Evolutionary conservation across 2,888 invertebrate genomes (phyloP).

Genomic region (Ditula angustiorana): DNA sequence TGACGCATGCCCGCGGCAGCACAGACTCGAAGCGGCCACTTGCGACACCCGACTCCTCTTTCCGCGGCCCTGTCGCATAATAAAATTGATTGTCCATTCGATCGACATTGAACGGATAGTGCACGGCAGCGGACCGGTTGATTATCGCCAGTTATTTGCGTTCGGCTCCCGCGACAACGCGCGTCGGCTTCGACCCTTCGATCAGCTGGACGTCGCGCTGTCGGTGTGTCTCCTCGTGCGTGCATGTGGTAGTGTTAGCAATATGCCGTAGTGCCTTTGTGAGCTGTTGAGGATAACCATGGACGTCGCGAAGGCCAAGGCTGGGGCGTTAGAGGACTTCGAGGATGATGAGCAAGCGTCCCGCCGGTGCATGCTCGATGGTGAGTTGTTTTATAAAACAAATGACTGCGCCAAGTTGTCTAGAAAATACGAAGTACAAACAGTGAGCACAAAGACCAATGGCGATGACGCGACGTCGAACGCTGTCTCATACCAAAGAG

Average conservation of each 20-base stretch:
- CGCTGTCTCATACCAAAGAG: conserved; percentile 33
- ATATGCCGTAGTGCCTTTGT: conserved; percentile 55
- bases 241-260: conserved; percentile 56
- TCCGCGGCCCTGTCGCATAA: conserved; percentile 74
- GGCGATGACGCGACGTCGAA: conserved; percentile 19
- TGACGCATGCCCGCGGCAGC: conserved; percentile 49
- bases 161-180: conserved; percentile 70
- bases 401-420: conserved; percentile 11
- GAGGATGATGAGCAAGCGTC: conserved; percentile 72
- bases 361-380: conserved; percentile 81
- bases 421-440: conserved; percentile 20
- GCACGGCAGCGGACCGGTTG: conserved; percentile 68
- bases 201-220: conserved; percentile 33
- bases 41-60: conserved; percentile 75
- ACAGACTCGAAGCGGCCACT: conserved; percentile 52
- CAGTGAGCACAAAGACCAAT: conserved; percentile 34
- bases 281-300: conserved; percentile 52
- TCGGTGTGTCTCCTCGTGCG: conserved; percentile 52
- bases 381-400: conserved; percentile 58
- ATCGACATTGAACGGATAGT: conserved; percentile 80
- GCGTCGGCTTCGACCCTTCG: conserved; percentile 50
- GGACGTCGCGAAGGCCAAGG: conserved; percentile 72
- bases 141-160: conserved; percentile 76
- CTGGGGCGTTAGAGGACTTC: conserved; percentile 63
- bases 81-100: conserved; percentile 77